phyloP scores from a whole-genome alignment of 2,888 invertebrate genomes.

The Pollenia angustigena region DNA sequence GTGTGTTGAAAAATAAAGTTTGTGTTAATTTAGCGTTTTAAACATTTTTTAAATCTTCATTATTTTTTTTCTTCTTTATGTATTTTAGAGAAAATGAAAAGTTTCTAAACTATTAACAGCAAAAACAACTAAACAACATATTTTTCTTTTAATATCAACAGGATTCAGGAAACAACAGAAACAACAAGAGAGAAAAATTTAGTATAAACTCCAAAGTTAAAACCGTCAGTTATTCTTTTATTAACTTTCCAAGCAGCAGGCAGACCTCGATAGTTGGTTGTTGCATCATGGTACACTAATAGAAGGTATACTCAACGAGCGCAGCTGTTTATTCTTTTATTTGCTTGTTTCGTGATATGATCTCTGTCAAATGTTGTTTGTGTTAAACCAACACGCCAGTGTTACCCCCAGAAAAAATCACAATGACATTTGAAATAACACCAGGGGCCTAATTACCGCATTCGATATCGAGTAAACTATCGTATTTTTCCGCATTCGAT shows the following conservation, averaged over 20 bases:
- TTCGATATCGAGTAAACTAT: no score
- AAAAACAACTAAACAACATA: constrained; percentile 1
- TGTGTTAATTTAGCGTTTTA: constrained; percentile 11
- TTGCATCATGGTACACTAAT: no score
- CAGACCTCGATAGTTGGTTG: not conserved
- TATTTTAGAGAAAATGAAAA: not conserved
- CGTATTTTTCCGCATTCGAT: no score
- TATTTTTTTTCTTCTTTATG: not conserved
- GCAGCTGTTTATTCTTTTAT: no score
- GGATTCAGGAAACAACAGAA: not conserved
- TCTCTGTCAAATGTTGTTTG: no score
- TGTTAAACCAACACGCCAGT: no score
- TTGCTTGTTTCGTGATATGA: no score
- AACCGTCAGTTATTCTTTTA: not conserved
- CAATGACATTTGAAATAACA: no score
- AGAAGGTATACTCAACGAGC: no score
- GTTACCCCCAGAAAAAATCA: no score
- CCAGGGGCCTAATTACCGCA: no score
- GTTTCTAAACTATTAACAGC: constrained; percentile 17
- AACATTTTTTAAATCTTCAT: not conserved
- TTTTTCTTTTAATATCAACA: not conserved
- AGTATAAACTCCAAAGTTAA: not conserved
- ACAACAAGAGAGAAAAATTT: not conserved
- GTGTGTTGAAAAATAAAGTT: no score
- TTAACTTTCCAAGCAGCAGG: not conserved